A percentile compares a stretch with the other conserved stretches of the same genome.
Evolutionary conservation across 2,888 invertebrate species (phyloP).

Genomic region (Mycogona germanica): DNA sequence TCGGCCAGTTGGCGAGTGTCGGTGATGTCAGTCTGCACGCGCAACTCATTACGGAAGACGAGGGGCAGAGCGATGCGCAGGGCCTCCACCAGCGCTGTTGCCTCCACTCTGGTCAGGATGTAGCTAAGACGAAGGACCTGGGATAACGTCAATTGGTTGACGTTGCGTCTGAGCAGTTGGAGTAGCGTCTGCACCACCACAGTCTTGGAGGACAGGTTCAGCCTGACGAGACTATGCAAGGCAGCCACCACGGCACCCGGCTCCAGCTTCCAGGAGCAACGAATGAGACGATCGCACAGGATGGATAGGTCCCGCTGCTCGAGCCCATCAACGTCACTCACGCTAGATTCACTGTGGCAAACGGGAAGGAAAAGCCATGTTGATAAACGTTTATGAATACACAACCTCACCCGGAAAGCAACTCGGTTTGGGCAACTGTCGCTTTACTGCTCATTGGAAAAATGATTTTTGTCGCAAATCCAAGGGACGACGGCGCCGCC

Average conservation of each 20-base stretch:
- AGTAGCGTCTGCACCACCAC: conserved; percentile 6
- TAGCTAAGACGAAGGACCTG: not conserved
- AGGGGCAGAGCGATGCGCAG: conserved; percentile 4
- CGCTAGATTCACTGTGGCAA: too few species aligned
- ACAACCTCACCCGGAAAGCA: too few species aligned
- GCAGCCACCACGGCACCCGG: not conserved
- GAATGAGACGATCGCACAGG: not conserved
- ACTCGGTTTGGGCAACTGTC: too few species aligned
- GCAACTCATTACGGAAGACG: conserved; percentile 6
- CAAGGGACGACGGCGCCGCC: too few species aligned
- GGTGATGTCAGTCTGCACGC: conserved; percentile 3
- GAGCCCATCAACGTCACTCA: not conserved
- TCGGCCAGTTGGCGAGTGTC: not conserved
- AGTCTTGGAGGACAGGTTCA: conserved; percentile 6
- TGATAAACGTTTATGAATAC: too few species aligned
- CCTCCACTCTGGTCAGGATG: not conserved
- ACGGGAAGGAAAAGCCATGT: too few species aligned
- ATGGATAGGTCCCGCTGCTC: not conserved
- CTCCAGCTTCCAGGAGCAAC: not conserved
- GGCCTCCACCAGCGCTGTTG: conserved; percentile 4
- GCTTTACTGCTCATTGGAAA: too few species aligned
- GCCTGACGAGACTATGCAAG: not conserved
- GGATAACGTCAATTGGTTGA: conserved; percentile 2
- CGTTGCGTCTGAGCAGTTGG: not conserved
- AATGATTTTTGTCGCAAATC: too few species aligned